A percentile compares a stretch with the other conserved stretches of the same genome.
Conservation (phyloP, 2,113 vertebrate genomes). For the Gopherus evgoodei region DNA sequence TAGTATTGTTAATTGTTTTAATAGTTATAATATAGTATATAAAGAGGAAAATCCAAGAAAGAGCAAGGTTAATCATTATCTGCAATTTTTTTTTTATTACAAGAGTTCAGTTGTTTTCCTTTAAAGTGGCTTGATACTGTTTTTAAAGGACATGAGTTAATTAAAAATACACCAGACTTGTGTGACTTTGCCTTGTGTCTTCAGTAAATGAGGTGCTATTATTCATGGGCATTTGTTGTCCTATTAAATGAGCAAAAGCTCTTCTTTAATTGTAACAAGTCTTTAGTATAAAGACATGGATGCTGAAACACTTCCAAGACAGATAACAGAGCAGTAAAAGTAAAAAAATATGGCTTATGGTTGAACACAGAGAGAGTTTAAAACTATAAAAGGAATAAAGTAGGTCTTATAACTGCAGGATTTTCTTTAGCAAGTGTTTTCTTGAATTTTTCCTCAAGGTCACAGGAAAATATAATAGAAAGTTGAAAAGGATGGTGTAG, state of each 20-base stretch:
- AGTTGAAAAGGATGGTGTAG: background rate
- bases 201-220: conserved; percentile 24
- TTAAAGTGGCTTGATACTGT: background rate
- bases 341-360: background rate
- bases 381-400: background rate
- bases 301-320: background rate
- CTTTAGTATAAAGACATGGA: background rate
- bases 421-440: background rate
- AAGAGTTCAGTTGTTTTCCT: background rate
- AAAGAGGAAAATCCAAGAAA: background rate
- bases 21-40: background rate
- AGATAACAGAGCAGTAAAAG: background rate
- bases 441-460: background rate
- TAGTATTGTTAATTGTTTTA: background rate
- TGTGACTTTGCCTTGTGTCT: background rate
- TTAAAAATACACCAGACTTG: background rate
- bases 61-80: background rate
- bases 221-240: background rate
- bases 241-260: background rate
- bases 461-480: background rate
- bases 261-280: background rate
- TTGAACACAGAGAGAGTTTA: background rate
- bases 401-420: background rate
- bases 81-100: background rate
- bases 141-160: conserved; percentile 36